These are phyloP conservation scores for Harpegnathos saltator DNA, from an alignment of 1,140 invertebrate genomes.

Conservation along the genomic window DNA sequence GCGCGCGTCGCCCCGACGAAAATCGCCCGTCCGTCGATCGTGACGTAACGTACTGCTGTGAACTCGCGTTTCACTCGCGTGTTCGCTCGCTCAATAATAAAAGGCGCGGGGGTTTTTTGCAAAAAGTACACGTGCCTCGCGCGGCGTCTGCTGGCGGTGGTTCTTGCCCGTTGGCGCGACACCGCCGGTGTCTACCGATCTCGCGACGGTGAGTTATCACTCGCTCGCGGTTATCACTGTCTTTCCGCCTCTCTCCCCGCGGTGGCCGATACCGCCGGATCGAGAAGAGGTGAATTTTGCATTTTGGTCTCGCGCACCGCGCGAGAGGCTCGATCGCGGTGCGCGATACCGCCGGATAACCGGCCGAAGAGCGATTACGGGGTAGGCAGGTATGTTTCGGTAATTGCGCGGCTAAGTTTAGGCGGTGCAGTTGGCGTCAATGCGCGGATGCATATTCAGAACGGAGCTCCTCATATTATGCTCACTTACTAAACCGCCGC, in stretches of 20 bases:
- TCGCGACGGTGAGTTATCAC: too few species aligned
- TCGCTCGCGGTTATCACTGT: too few species aligned
- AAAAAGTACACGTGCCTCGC: too few species aligned
- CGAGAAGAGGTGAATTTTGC: too few species aligned
- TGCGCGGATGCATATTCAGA: conserved; percentile 86
- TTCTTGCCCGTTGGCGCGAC: neutral
- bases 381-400: conserved; percentile 81
- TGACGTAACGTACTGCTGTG: neutral
- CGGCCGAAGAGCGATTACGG: conserved; percentile 76
- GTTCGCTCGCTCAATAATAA: conserved; percentile 9
- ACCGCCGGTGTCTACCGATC: too few species aligned
- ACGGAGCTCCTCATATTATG: conserved; percentile 83
- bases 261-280: too few species aligned
- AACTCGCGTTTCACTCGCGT: neutral
- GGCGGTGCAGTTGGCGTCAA: conserved; percentile 85
- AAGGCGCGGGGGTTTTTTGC: too few species aligned
- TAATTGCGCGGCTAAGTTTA: conserved; percentile 86
- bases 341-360: conserved; percentile 60
- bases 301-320: too few species aligned
- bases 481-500: conserved; percentile 74
- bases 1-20: conserved; percentile 29
- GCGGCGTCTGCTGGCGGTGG: too few species aligned
- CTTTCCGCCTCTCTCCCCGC: too few species aligned
- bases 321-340: conserved; percentile 25
- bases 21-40: conserved; percentile 10